Percentiles rank a stretch among this genome's conserved stretches.
Conservation (phyloP, 2,113 vertebrate genomes). For the Excalfactoria chinensis region DNA sequence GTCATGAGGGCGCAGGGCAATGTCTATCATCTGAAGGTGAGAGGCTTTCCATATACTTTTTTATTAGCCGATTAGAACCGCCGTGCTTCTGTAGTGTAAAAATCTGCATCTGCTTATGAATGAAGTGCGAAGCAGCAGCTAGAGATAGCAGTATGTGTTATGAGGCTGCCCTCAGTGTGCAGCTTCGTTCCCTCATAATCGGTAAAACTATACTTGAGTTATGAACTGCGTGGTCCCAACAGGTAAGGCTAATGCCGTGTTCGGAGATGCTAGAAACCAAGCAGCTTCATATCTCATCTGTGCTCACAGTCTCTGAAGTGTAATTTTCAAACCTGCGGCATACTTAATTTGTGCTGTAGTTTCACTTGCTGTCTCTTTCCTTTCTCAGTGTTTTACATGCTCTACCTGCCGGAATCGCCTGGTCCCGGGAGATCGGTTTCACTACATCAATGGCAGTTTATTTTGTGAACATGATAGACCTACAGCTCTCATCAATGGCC, state of each 20-base stretch:
- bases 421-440: slow-evolving; percentile 97
- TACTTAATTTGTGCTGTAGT: slow-evolving; percentile 67
- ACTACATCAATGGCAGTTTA: slow-evolving; percentile 99
- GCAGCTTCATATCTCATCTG: slow-evolving; percentile 35
- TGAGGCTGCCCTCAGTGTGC: background rate
- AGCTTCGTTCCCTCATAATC: slow-evolving; percentile 18
- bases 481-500: slow-evolving; percentile 99
- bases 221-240: slow-evolving; percentile 18
- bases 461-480: slow-evolving; percentile 99
- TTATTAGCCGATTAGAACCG: background rate
- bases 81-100: background rate
- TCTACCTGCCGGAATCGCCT: slow-evolving; percentile 99
- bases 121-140: background rate
- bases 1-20: slow-evolving; percentile 99
- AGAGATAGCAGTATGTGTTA: background rate
- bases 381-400: slow-evolving; percentile 96
- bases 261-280: slow-evolving; percentile 35
- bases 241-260: slow-evolving; percentile 49
- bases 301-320: slow-evolving; percentile 51
- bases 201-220: slow-evolving; percentile 41
- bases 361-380: slow-evolving; percentile 69
- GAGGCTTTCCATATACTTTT: background rate
- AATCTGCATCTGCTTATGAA: background rate
- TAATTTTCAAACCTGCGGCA: slow-evolving; percentile 60
- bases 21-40: slow-evolving; percentile 99